These are phyloP conservation scores for Heliothis peltigera DNA, from an alignment of 2,888 invertebrate species.

Conservation along the genomic window DNA sequence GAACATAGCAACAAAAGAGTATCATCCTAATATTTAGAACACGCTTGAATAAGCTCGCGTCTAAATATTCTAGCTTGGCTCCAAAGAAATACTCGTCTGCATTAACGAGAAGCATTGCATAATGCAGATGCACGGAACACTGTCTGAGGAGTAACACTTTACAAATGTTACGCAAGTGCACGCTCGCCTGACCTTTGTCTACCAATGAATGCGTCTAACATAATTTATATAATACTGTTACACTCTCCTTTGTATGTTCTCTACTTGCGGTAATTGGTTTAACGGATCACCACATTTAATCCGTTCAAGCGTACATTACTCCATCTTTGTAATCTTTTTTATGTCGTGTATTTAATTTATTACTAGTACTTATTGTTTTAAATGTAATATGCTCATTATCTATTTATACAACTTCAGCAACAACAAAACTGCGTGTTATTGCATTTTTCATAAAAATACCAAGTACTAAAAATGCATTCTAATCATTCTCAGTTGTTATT, in stretches of 20 bases:
- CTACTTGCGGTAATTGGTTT: constrained; percentile 64
- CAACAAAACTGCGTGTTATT: constrained; percentile 31
- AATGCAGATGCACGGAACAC: constrained; percentile 68
- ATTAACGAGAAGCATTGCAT: constrained; percentile 55
- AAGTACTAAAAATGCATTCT: constrained; percentile 50
- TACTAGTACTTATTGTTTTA: constrained; percentile 18
- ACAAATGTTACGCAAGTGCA: constrained; percentile 68
- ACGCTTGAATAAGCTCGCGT: constrained; percentile 17
- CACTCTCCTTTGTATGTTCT: constrained; percentile 53
- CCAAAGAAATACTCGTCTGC: constrained; percentile 33
- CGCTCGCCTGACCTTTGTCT: constrained; percentile 74
- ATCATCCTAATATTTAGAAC: constrained; percentile 6
- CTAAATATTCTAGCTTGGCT: constrained; percentile 23
- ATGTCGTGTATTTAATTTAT: constrained; percentile 1
- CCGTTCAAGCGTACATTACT: constrained; percentile 32
- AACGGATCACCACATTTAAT: constrained; percentile 59
- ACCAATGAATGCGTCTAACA: constrained; percentile 53
- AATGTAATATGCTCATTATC: background rate
- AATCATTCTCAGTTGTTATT: constrained; percentile 51
- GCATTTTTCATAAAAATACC: constrained; percentile 32
- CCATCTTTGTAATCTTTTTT: constrained; percentile 21
- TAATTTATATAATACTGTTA: constrained; percentile 59
- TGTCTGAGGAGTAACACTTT: constrained; percentile 56
- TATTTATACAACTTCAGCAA: constrained; percentile 16
- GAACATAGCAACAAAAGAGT: constrained; percentile 11